Conservation (phyloP, 2,797 vertebrate genomes). For the Onychomys torridus region DNA sequence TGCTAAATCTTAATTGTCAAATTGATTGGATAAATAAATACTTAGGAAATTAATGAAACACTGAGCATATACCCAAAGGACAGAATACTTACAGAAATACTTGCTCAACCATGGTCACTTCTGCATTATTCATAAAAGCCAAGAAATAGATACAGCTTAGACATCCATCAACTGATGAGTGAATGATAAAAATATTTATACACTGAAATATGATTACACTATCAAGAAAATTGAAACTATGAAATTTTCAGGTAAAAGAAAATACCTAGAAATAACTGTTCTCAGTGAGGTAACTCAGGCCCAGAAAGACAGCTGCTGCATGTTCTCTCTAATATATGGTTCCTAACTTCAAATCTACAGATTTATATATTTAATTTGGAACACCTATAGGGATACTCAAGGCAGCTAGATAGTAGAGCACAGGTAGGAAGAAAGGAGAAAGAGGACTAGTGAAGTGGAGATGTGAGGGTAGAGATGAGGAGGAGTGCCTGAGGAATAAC, state of each 20-base stretch:
- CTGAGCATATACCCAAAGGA: not conserved
- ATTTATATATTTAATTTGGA: not conserved
- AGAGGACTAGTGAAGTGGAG: not conserved
- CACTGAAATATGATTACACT: not conserved
- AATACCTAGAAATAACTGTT: not conserved
- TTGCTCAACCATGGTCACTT: not conserved
- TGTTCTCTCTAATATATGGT: not conserved
- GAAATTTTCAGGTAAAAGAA: not conserved
- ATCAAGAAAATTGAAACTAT: not conserved
- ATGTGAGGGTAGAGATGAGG: not conserved
- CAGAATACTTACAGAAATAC: not conserved
- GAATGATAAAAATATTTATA: not conserved
- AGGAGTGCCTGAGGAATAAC: not conserved
- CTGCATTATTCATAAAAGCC: not conserved
- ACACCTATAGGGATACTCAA: not conserved
- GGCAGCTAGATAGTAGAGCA: not conserved
- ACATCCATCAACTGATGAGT: not conserved
- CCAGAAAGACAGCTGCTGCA: not conserved
- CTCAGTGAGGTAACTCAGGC: not conserved
- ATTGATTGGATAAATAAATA: not conserved
- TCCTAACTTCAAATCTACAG: not conserved
- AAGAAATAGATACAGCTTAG: not conserved
- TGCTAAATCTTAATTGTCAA: not conserved
- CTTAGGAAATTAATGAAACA: not conserved
- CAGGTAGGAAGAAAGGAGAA: not conserved